These are phyloP conservation scores for Tetraneura akinire DNA, from an alignment of 1,140 invertebrate genomes.

Conservation along the genomic window DNA sequence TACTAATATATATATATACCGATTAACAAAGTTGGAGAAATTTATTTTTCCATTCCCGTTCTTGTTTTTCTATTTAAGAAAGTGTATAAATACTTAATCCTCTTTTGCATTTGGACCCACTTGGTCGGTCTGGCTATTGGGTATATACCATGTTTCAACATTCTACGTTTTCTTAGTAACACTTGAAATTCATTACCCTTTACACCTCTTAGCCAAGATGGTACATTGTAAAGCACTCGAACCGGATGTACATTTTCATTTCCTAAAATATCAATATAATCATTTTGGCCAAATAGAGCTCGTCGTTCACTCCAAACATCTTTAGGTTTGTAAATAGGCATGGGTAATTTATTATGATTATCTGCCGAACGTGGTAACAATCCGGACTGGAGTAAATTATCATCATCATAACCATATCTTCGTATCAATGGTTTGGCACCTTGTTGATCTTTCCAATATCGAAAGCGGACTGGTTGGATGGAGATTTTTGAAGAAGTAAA, in stretches of 20 bases:
- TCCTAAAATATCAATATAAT: slow-evolving; percentile 94
- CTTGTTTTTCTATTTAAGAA: slow-evolving; percentile 75
- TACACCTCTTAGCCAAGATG: slow-evolving; percentile 82
- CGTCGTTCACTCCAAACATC: slow-evolving; percentile 74
- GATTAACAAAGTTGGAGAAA: background rate
- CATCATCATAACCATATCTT: slow-evolving; percentile 70
- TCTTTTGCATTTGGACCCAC: slow-evolving; percentile 73
- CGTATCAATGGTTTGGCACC: slow-evolving; percentile 65
- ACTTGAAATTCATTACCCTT: slow-evolving; percentile 84
- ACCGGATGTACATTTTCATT: slow-evolving; percentile 78
- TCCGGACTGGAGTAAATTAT: slow-evolving; percentile 68
- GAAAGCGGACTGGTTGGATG: slow-evolving; percentile 60
- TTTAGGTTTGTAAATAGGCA: slow-evolving; percentile 72
- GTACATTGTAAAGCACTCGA: slow-evolving; percentile 79
- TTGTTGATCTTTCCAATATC: slow-evolving; percentile 72
- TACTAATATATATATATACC: background rate
- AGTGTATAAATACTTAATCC: slow-evolving; percentile 73
- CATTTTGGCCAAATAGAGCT: slow-evolving; percentile 91
- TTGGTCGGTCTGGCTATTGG: slow-evolving; percentile 71
- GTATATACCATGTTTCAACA: slow-evolving; percentile 64
- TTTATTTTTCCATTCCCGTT: slow-evolving; percentile 47
- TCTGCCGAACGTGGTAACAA: slow-evolving; percentile 66
- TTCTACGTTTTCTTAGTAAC: slow-evolving; percentile 74
- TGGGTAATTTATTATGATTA: slow-evolving; percentile 61
- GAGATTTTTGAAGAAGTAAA: slow-evolving; percentile 33